Conservation (phyloP, 2,888 invertebrate genomes). For the Pachymerium ferrugineum region DNA sequence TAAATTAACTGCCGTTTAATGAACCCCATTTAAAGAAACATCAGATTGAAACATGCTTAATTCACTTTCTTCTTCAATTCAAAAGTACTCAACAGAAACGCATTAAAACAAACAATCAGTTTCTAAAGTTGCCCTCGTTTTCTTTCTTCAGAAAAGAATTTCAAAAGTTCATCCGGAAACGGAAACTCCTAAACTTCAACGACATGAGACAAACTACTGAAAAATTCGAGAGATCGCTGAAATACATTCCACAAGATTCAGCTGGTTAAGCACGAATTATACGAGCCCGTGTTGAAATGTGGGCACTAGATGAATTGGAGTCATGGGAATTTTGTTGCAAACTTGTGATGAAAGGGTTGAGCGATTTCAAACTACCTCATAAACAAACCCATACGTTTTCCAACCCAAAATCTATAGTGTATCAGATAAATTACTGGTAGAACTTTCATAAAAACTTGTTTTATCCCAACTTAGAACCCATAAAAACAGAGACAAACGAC, state of each 20-base stretch:
- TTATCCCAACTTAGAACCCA: too few relatives aligned
- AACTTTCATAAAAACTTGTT: too few relatives aligned
- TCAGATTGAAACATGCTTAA: too few relatives aligned
- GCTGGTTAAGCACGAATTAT: constrained; percentile 9
- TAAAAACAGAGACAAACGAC: too few relatives aligned
- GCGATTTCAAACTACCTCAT: neutral
- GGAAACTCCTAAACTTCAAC: neutral
- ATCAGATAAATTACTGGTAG: neutral
- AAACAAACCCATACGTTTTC: neutral
- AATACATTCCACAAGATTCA: neutral
- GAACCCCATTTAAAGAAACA: too few relatives aligned
- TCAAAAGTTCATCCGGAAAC: neutral
- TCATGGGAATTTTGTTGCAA: neutral
- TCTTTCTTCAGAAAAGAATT: too few relatives aligned
- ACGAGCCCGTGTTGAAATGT: neutral
- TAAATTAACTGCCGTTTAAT: too few relatives aligned
- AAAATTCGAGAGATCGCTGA: neutral
- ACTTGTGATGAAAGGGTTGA: neutral
- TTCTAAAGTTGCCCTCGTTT: too few relatives aligned
- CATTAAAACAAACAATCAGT: neutral
- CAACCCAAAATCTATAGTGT: neutral
- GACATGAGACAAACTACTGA: neutral
- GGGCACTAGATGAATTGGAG: neutral
- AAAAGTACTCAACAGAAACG: neutral
- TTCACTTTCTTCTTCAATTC: too few relatives aligned